Evolutionary conservation across 2,888 invertebrate genomes (phyloP).

Genomic region (Hirtodrosophila duncani): DNA sequence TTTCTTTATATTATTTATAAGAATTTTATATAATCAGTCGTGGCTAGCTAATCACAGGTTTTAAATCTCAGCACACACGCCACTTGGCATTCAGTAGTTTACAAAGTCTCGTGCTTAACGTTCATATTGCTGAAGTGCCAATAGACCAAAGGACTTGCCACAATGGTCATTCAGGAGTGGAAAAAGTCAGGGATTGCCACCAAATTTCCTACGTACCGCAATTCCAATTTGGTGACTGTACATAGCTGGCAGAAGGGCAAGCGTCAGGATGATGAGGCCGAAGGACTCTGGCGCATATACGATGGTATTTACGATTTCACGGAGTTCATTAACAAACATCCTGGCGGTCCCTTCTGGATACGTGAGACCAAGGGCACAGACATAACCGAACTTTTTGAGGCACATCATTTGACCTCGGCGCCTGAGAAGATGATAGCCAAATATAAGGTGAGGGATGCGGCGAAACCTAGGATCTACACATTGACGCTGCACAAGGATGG

Average conservation of each 20-base stretch:
- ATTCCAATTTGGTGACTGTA: constrained; percentile 63
- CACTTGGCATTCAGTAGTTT: too few relatives aligned
- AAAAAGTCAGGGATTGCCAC: constrained; percentile 73
- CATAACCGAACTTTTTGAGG: constrained; percentile 88
- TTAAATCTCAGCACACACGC: too few relatives aligned
- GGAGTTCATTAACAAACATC: constrained; percentile 88
- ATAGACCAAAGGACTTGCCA: constrained; percentile 24
- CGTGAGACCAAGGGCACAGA: constrained; percentile 86
- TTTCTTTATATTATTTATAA: too few relatives aligned
- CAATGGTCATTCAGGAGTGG: constrained; percentile 71
- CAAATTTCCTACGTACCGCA: constrained; percentile 77
- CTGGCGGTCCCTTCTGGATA: constrained; percentile 90
- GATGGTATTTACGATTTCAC: constrained; percentile 90
- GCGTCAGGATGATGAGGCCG: constrained; percentile 84
- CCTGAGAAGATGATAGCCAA: constrained; percentile 82
- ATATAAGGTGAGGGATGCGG: constrained; percentile 83
- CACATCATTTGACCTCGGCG: constrained; percentile 83
- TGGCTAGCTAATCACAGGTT: too few relatives aligned
- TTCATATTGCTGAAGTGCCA: too few relatives aligned
- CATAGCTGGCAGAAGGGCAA: constrained; percentile 83
- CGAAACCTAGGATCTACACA: constrained; percentile 83
- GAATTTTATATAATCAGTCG: too few relatives aligned
- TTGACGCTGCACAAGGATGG: constrained; percentile 86
- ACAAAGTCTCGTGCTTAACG: too few relatives aligned
- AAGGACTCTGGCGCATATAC: constrained; percentile 88